Conservation (phyloP, 2,113 vertebrate species). For the Siniperca knerii region DNA sequence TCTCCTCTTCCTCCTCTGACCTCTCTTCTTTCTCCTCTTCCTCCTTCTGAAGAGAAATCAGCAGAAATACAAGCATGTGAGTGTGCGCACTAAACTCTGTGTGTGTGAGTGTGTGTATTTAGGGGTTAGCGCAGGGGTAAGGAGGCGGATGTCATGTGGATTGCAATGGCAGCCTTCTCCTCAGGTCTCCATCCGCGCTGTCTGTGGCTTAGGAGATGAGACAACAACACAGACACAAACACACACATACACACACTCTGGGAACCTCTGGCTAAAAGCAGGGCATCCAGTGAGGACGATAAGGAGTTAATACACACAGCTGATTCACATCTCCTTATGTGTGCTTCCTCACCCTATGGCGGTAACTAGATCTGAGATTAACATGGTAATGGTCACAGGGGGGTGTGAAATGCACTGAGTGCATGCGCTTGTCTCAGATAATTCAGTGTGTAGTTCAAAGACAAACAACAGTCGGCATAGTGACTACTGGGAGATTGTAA, state of each 20-base stretch:
- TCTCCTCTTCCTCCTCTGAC: constrained; percentile 63
- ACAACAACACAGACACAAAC: constrained; percentile 2
- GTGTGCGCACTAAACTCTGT: not conserved
- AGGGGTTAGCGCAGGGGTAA: constrained; percentile 5
- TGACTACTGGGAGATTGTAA: constrained; percentile 12
- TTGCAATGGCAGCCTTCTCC: constrained; percentile 31
- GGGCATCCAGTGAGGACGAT: constrained; percentile 25
- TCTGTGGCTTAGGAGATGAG: constrained; percentile 38
- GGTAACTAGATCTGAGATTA: constrained; percentile 47
- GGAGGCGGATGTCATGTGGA: constrained; percentile 43
- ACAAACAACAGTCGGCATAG: constrained; percentile 54
- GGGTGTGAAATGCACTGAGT: constrained; percentile 46
- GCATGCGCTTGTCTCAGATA: constrained; percentile 7
- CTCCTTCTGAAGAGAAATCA: constrained; percentile 45
- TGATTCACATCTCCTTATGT: constrained; percentile 47
- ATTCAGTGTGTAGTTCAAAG: constrained; percentile 24
- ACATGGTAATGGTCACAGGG: constrained; percentile 56
- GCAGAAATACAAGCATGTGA: constrained; percentile 11
- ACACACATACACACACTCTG: constrained; percentile 12
- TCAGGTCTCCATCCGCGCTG: constrained; percentile 24
- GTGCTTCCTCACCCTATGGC: constrained; percentile 32
- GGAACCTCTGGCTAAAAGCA: constrained; percentile 14
- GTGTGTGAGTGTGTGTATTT: constrained; percentile 27
- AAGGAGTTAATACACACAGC: constrained; percentile 33
- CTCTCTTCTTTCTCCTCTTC: constrained; percentile 47